Conservation (phyloP, 1,140 invertebrate genomes). For the Drosophila asahinai region DNA sequence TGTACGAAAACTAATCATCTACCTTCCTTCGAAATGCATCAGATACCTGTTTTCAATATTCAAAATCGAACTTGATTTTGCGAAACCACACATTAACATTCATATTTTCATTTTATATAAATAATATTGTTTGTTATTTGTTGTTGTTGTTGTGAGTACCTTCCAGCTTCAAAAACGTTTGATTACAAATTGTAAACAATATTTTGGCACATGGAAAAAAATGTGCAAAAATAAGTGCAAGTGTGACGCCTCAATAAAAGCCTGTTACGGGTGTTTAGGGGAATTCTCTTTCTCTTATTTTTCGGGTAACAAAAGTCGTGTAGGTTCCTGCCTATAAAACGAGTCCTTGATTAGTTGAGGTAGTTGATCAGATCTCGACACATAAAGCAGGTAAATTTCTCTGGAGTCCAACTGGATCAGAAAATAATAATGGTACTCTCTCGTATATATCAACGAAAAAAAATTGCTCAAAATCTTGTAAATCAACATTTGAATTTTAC, state of each 20-base stretch:
- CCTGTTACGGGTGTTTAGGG: background rate
- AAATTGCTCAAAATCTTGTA: slow-evolving; percentile 4
- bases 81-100: slow-evolving; percentile 13
- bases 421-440: slow-evolving; percentile 17
- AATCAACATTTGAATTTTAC: slow-evolving; percentile 11
- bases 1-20: slow-evolving; percentile 16
- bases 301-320: background rate
- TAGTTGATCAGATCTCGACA: slow-evolving; percentile 21
- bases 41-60: slow-evolving; percentile 19
- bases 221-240: slow-evolving; percentile 1
- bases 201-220: background rate
- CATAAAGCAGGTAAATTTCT: slow-evolving; percentile 19
- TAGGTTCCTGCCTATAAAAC: slow-evolving; percentile 6
- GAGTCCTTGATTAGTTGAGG: slow-evolving; percentile 11
- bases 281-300: too few species aligned
- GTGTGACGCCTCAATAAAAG: slow-evolving; percentile 15
- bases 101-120: background rate
- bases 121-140: slow-evolving; percentile 9
- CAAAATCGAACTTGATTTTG: slow-evolving; percentile 17
- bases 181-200: background rate
- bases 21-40: slow-evolving; percentile 13
- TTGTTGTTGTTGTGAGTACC: slow-evolving; percentile 7
- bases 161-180: slow-evolving; percentile 19
- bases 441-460: slow-evolving; percentile 14
- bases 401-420: slow-evolving; percentile 22